phyloP scores from a whole-genome alignment of 2,888 invertebrate genomes.

The Tenodera sinensis region DNA sequence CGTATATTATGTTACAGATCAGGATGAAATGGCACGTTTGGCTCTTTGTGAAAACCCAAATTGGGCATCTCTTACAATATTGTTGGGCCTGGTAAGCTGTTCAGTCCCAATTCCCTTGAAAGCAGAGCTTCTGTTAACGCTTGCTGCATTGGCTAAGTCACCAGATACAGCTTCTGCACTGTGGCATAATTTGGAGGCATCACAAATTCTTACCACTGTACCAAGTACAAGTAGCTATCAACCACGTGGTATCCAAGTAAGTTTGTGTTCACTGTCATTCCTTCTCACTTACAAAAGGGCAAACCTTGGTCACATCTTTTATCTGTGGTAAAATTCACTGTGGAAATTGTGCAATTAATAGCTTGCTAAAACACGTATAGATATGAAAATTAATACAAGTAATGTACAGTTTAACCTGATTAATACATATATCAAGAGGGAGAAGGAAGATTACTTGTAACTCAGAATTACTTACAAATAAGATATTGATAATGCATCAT shows the following conservation, averaged over 20 bases:
- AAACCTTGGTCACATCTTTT: too few species aligned
- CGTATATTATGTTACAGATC: slow-evolving; percentile 39
- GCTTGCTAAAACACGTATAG: too few species aligned
- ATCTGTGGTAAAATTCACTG: too few species aligned
- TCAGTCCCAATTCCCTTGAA: slow-evolving; percentile 82
- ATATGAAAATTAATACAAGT: too few species aligned
- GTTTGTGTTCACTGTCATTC: not conserved
- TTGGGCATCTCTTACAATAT: slow-evolving; percentile 77
- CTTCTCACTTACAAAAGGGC: too few species aligned
- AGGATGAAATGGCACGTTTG: slow-evolving; percentile 76
- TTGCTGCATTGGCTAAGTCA: slow-evolving; percentile 76
- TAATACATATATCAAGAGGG: too few species aligned
- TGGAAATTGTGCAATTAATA: too few species aligned
- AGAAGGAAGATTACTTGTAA: too few species aligned
- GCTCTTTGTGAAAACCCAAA: slow-evolving; percentile 83
- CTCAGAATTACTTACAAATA: too few species aligned
- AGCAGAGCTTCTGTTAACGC: slow-evolving; percentile 72
- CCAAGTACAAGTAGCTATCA: slow-evolving; percentile 61
- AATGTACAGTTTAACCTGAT: too few species aligned
- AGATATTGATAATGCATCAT: too few species aligned
- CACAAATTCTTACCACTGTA: slow-evolving; percentile 70
- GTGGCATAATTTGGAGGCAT: slow-evolving; percentile 82
- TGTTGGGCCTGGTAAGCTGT: slow-evolving; percentile 82
- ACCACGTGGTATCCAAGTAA: slow-evolving; percentile 46
- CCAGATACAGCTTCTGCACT: slow-evolving; percentile 73